Evolutionary conservation across 2,797 vertebrate species (phyloP).

Genomic region (Ceryle rudis): DNA sequence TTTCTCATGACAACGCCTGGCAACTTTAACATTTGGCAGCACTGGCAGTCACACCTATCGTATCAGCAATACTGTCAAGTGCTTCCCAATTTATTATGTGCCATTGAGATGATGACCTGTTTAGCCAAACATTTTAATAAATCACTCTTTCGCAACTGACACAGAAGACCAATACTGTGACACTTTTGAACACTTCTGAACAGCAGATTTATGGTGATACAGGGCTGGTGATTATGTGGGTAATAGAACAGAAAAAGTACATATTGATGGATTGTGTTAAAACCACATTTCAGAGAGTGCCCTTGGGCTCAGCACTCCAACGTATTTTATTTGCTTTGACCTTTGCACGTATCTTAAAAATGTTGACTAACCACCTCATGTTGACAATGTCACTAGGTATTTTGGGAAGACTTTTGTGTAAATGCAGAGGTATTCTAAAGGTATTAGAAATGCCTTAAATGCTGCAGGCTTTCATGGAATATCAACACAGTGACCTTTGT

Average conservation of each 20-base stretch:
- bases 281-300: background rate
- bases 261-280: slow-evolving; percentile 50
- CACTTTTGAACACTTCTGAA: slow-evolving; percentile 32
- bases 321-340: slow-evolving; percentile 47
- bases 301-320: slow-evolving; percentile 30
- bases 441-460: slow-evolving; percentile 37
- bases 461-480: background rate
- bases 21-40: background rate
- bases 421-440: background rate
- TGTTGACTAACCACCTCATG: background rate
- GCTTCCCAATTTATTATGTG: slow-evolving; percentile 35
- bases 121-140: slow-evolving; percentile 49
- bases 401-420: background rate
- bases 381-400: background rate
- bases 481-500: slow-evolving; percentile 31
- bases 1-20: background rate
- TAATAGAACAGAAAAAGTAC: slow-evolving; percentile 57
- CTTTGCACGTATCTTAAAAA: slow-evolving; percentile 5
- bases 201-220: slow-evolving; percentile 47
- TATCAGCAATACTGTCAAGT: slow-evolving; percentile 9
- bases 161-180: slow-evolving; percentile 39
- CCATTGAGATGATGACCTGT: slow-evolving; percentile 7
- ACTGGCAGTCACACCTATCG: background rate
- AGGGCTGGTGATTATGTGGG: slow-evolving; percentile 16
- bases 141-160: slow-evolving; percentile 25